Percentiles rank a stretch among this genome's conserved stretches.
These are phyloP conservation scores for Nycticorax nycticorax DNA, from an alignment of 2,113 vertebrate species.

Conservation along the genomic window DNA sequence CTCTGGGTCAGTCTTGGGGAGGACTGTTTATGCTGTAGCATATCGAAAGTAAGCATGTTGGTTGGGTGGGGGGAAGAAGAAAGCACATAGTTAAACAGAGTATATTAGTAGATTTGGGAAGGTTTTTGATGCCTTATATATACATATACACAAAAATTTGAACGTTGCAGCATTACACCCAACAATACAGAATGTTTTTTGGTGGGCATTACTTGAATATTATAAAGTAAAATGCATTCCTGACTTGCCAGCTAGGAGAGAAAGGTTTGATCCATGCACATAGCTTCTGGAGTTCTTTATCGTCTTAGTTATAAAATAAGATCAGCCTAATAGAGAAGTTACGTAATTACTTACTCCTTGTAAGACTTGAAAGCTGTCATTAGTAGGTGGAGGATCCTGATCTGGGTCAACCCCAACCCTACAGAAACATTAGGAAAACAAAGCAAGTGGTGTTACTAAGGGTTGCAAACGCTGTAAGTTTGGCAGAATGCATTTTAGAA, in stretches of 20 bases:
- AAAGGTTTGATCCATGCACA: background rate
- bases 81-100: background rate
- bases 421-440: slow-evolving; percentile 59
- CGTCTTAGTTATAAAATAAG: background rate
- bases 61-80: background rate
- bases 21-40: background rate
- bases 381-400: slow-evolving; percentile 88
- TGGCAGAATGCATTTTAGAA: slow-evolving; percentile 23
- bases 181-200: background rate
- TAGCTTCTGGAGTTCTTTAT: background rate
- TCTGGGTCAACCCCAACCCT: slow-evolving; percentile 98
- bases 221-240: background rate
- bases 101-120: background rate
- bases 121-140: background rate
- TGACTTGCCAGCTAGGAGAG: background rate
- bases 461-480: background rate
- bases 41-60: background rate
- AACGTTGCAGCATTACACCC: background rate
- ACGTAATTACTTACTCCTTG: slow-evolving; percentile 87
- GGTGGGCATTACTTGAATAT: background rate
- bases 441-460: slow-evolving; percentile 62
- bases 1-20: background rate
- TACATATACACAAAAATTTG: background rate
- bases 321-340: slow-evolving; percentile 25
- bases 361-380: slow-evolving; percentile 96